phyloP scores from a whole-genome alignment of 2,888 invertebrate genomes.

The Dasysyrphus tricinctus region DNA sequence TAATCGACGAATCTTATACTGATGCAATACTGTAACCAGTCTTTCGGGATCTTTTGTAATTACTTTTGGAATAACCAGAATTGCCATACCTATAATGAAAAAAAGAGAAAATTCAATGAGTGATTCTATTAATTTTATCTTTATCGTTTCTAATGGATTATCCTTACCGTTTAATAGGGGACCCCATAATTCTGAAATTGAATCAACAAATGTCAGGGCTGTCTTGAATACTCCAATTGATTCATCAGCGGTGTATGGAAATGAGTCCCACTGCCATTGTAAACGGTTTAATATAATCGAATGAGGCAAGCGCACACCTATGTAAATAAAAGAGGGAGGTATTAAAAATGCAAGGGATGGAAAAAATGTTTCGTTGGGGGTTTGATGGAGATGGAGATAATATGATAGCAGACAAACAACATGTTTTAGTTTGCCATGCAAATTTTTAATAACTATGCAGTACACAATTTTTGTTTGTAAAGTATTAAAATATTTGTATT shows the following conservation, averaged over 20 bases:
- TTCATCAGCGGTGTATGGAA: conserved; percentile 89
- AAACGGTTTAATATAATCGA: conserved; percentile 91
- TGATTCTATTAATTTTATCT: neutral
- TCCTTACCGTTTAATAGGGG: conserved; percentile 88
- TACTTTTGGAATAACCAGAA: conserved; percentile 90
- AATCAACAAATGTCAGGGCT: conserved; percentile 95
- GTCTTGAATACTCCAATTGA: conserved; percentile 93
- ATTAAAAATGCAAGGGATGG: neutral
- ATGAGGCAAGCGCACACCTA: conserved; percentile 92
- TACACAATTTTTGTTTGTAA: too few species aligned
- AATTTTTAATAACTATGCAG: too few species aligned
- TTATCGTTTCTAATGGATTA: neutral
- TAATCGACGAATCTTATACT: conserved; percentile 90
- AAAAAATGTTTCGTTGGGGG: too few species aligned
- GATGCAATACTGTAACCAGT: conserved; percentile 88
- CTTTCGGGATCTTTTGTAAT: conserved; percentile 91
- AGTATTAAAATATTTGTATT: too few species aligned
- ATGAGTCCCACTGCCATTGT: conserved; percentile 93
- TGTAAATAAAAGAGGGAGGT: conserved; percentile 38
- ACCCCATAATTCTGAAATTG: conserved; percentile 94
- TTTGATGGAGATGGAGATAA: too few species aligned
- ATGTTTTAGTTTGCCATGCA: too few species aligned
- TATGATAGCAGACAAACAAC: too few species aligned
- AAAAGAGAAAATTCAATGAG: neutral
- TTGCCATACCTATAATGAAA: conserved; percentile 83